Evolutionary conservation across 1,140 invertebrate species (phyloP), one percentile per base, ranked within the genome.

Genomic region (Telenomus remus): DNA sequence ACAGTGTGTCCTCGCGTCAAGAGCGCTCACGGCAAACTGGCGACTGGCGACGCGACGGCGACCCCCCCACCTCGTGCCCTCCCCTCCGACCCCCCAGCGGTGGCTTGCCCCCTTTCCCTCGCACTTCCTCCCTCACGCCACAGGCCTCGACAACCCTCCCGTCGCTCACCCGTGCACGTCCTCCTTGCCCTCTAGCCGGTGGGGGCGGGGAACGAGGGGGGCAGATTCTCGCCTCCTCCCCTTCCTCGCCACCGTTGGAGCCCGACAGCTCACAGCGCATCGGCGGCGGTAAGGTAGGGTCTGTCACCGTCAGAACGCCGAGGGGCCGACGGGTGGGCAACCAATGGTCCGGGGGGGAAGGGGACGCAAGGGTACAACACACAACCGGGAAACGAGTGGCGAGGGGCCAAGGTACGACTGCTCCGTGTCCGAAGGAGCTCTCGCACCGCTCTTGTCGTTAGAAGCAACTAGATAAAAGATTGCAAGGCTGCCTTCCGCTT

Each of bases 1-100:
- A 80, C 77, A 79, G 81, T 79, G 56, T 79, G 76, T 83, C 80
- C 84, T 87, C 82, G 53, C 82, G 81, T 82, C 16, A 82, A 80
- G 85, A 85, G 85, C 86, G 87, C 84, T 86, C 84, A 87, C 83
- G 84, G 82, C 86, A 81, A 85, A 85, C 85, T 87, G 85, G 74
- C 84, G 82, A 82, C 81, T 85, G 85, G 82, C 83, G 79, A 79
- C 80, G 82, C 83, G 76, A 78, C 80, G 82, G 76, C 81, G 82
- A 78, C 64, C 64, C 60, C 79, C 80, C 57, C 70, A 47, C 37
- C 66, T 59, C 48, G 16, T 47, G 66, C 59, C 42, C 56, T 19
- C 61, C 74, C 72, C 73, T 59, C 11, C 44, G 37, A 35, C 57
- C 12, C 61, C 16, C 27, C 54, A 72, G 59, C 44, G 34, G 27